These are phyloP conservation scores for Stomatorhinus walkeri DNA, from an alignment of 2,797 vertebrate genomes.

Conservation along the genomic window DNA sequence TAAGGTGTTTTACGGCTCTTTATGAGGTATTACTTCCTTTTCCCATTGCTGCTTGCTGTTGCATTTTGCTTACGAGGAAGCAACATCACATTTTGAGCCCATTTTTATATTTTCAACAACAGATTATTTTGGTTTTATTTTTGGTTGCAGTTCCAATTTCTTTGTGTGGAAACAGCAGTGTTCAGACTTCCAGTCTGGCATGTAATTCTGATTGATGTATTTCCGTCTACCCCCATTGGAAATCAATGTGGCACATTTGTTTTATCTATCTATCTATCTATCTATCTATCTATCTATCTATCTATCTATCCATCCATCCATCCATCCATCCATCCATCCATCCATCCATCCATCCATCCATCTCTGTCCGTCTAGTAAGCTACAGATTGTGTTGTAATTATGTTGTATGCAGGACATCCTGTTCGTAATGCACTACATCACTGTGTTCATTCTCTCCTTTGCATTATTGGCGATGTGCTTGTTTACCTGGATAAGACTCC, in stretches of 20 bases:
- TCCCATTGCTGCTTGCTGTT: neutral
- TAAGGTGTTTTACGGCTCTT: neutral
- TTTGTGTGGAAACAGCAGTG: neutral
- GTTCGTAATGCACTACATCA: neutral
- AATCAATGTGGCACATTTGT: neutral
- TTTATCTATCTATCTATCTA: neutral
- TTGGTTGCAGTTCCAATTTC: neutral
- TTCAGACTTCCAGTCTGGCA: neutral
- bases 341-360: neutral
- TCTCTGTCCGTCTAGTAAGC: neutral
- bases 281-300: neutral
- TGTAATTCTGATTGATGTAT: neutral
- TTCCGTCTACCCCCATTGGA: neutral
- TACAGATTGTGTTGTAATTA: neutral
- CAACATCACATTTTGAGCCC: neutral
- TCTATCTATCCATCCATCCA: neutral
- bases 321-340: neutral
- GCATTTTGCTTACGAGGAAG: neutral
- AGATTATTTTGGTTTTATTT: neutral
- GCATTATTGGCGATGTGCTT: neutral
- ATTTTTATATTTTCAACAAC: neutral
- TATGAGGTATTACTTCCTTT: neutral
- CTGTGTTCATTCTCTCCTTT: neutral
- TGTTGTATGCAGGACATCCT: neutral
- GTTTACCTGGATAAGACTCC: neutral